These are phyloP conservation scores for Excalfactoria chinensis DNA, from an alignment of 2,113 vertebrate species.

Conservation along the genomic window DNA sequence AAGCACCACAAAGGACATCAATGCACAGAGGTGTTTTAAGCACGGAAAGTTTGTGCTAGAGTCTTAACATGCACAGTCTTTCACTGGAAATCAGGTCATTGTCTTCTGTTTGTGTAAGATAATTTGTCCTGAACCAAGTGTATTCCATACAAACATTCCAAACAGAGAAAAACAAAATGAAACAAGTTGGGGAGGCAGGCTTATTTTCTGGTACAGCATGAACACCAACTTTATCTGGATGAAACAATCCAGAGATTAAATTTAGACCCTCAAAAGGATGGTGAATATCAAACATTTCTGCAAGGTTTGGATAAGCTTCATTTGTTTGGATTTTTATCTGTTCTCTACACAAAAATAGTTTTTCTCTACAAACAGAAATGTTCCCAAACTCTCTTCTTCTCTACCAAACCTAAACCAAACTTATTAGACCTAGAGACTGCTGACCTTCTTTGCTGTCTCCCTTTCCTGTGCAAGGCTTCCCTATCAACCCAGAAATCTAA, in stretches of 20 bases:
- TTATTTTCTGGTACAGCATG: constrained; percentile 41
- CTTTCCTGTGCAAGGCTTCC: not conserved
- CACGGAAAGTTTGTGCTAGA: not conserved
- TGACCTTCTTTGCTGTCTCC: not conserved
- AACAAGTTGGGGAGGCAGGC: not conserved
- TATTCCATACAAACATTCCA: not conserved
- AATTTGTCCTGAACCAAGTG: not conserved
- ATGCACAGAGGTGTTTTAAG: not conserved
- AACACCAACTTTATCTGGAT: constrained; percentile 3
- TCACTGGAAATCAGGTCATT: not conserved
- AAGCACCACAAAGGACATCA: not conserved
- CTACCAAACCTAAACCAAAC: not conserved
- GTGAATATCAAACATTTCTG: constrained; percentile 43
- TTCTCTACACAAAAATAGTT: not conserved
- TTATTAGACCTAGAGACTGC: not conserved
- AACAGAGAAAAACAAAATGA: not conserved
- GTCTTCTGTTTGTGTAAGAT: not conserved
- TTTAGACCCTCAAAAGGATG: constrained; percentile 34
- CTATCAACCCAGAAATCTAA: constrained; percentile 15
- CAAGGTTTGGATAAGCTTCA: constrained; percentile 8
- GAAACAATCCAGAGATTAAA: constrained; percentile 58
- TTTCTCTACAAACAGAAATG: constrained; percentile 16
- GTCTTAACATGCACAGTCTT: not conserved
- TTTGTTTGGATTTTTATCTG: constrained; percentile 54
- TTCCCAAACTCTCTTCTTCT: not conserved